These are phyloP conservation scores for Myathropa florea DNA, from an alignment of 2,888 invertebrate species.

Conservation along the genomic window DNA sequence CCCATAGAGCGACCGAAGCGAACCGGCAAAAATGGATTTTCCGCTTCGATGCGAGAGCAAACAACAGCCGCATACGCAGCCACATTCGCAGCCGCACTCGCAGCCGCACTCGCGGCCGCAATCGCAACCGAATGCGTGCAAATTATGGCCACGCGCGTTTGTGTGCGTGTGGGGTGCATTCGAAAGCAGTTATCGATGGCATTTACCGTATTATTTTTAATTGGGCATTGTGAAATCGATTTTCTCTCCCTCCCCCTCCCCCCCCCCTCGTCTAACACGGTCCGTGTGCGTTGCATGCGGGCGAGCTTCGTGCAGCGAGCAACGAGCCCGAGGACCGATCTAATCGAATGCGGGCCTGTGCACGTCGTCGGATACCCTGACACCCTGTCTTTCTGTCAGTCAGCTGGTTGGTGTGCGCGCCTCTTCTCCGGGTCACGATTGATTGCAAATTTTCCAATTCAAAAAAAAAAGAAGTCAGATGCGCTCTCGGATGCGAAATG, in stretches of 20 bases:
- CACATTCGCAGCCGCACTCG: too few relatives aligned
- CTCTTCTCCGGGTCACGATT: conserved; percentile 61
- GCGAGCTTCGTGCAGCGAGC: not conserved
- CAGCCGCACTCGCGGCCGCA: conserved; percentile 2
- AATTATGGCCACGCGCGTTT: conserved; percentile 20
- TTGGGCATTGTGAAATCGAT: conserved; percentile 70
- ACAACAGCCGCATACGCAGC: not conserved
- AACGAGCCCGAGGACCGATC: not conserved
- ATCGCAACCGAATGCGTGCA: not conserved
- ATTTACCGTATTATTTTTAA: conserved; percentile 69
- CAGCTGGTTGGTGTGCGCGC: not conserved
- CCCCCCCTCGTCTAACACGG: not conserved
- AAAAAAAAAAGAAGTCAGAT: conserved; percentile 26
- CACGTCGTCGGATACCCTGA: not conserved
- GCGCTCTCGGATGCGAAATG: not conserved
- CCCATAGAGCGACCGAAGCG: not conserved
- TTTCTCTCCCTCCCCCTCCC: not conserved
- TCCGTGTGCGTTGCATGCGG: conserved; percentile 25
- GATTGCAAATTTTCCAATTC: conserved; percentile 68
- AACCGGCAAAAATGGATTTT: conserved; percentile 36
- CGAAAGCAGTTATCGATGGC: conserved; percentile 67
- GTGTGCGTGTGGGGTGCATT: conserved; percentile 21
- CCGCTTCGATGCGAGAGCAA: conserved; percentile 24
- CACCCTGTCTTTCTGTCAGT: not conserved
- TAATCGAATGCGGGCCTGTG: conserved; percentile 41